A percentile compares a stretch with the other conserved stretches of the same genome.
Evolutionary conservation across 2,113 vertebrate species (phyloP).

Genomic region (Erythrocebus patas): DNA sequence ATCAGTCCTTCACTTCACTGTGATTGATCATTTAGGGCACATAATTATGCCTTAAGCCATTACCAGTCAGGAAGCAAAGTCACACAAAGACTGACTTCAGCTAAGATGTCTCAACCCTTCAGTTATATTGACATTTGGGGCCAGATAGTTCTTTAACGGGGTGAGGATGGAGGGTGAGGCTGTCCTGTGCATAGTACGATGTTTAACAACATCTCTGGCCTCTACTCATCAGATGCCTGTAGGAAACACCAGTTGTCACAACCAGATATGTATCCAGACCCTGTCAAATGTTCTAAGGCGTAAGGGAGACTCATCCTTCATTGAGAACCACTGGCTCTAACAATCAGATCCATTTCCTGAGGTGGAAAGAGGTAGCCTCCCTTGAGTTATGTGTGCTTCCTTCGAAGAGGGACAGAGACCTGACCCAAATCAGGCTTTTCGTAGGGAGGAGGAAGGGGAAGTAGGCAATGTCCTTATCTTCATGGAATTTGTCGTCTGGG

Average conservation of each 20-base stretch:
- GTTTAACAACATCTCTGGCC: neutral
- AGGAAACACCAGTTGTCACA: neutral
- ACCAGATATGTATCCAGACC: neutral
- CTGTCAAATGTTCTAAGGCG: neutral
- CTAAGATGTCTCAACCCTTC: neutral
- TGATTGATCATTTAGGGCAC: neutral
- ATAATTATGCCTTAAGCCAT: neutral
- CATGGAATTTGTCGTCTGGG: neutral
- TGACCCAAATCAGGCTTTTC: neutral
- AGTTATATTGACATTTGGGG: neutral
- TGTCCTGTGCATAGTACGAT: neutral
- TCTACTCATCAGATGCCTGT: neutral
- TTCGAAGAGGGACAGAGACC: neutral
- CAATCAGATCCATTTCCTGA: neutral
- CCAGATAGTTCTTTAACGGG: neutral
- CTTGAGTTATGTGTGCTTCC: neutral
- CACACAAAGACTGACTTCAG: neutral
- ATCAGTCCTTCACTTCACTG: neutral
- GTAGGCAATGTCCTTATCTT: neutral
- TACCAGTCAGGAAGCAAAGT: neutral
- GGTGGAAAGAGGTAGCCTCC: neutral
- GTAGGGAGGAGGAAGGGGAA: neutral
- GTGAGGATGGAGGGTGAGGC: accelerated
- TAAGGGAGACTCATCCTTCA: neutral
- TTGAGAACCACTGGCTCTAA: neutral